Evolutionary conservation across 2,113 vertebrate species (phyloP), one percentile per base, ranked within the genome.

Genomic region (Erythrocercus mccallii): DNA sequence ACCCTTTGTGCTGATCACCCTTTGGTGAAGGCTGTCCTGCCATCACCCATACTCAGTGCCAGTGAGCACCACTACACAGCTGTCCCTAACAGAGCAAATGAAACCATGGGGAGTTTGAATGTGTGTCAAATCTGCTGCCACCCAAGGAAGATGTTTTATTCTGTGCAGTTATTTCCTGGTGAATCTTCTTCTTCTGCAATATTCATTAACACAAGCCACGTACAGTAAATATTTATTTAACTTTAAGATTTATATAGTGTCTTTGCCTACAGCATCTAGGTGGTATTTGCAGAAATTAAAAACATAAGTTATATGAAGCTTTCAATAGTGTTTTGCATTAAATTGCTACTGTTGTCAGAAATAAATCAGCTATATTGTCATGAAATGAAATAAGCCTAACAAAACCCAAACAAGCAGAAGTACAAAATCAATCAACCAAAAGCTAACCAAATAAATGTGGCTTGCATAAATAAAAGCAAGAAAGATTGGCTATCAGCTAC

Each of bases 251-350:
- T 96, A 97, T 97, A 90, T 65, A 97, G 88, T 88, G 86, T 90
- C 86, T 94, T 86, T 90, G 68, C 58, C 74, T 88, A 81, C 85
- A 94, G 88, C 92, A 94, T 94, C 96, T 95, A 97, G 90, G 93
- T 96, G 86, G 93, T 96, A 95, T 93, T 95, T 93, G 92, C 93
- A 96, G 95, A 97, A 97, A 97, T 97, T 97, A 96, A 96, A 96
- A 97, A 92, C 95, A 96, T 97, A 97, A 97, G 96, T 96, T 96
- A 96, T 95, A 96, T 92, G 88, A 96, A 96, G 90, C 95, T 96
- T 95, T 96, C 94, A 97, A 94, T 95, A 97, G 95, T 47, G 71
- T 90, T 97, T 96, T 94, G 92, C 90, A 97, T 96, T 96, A 96
- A 97, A 95, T 87, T 74, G 94, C 92, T 97, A 90, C 92, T 90